These are phyloP conservation scores for Hypselothyrea guttata DNA, from an alignment of 2,888 invertebrate species.

Conservation along the genomic window DNA sequence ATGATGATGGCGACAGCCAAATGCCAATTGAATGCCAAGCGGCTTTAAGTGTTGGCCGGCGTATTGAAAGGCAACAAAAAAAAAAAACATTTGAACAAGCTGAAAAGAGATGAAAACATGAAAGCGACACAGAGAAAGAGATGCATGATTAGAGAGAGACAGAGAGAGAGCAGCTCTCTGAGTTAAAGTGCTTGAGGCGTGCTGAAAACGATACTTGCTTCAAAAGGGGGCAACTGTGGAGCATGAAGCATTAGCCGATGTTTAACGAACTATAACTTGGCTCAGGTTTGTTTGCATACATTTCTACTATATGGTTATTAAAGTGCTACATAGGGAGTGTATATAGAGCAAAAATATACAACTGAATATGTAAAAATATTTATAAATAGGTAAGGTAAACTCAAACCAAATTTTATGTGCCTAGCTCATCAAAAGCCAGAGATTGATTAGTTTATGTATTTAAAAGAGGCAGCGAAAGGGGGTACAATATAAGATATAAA, in stretches of 20 bases:
- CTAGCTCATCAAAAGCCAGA: too few relatives aligned
- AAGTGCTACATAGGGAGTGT: not conserved
- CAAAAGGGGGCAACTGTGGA: conserved; percentile 15
- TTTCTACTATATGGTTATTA: too few relatives aligned
- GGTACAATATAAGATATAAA: too few relatives aligned
- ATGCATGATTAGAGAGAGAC: not conserved
- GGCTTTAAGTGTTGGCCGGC: conserved; percentile 57
- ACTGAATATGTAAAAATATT: not conserved
- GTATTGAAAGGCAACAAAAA: not conserved
- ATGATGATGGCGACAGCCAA: conserved; percentile 66
- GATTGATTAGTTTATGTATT: too few relatives aligned
- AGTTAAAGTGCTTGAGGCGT: conserved; percentile 46
- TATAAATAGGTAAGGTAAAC: too few relatives aligned
- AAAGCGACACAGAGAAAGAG: conserved; percentile 3
- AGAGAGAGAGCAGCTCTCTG: conserved; percentile 17
- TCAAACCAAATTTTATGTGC: too few relatives aligned
- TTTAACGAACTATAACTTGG: conserved; percentile 44
- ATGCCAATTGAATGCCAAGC: conserved; percentile 69
- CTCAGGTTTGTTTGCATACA: conserved; percentile 4
- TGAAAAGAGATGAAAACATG: not conserved
- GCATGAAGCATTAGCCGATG: conserved; percentile 26
- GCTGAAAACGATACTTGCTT: conserved; percentile 31
- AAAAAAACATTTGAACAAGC: conserved; percentile 7
- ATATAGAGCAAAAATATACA: not conserved
- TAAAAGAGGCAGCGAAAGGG: too few relatives aligned